Evolutionary conservation across 1,140 invertebrate species (phyloP).

Genomic region (Helicorthomorpha holstii): DNA sequence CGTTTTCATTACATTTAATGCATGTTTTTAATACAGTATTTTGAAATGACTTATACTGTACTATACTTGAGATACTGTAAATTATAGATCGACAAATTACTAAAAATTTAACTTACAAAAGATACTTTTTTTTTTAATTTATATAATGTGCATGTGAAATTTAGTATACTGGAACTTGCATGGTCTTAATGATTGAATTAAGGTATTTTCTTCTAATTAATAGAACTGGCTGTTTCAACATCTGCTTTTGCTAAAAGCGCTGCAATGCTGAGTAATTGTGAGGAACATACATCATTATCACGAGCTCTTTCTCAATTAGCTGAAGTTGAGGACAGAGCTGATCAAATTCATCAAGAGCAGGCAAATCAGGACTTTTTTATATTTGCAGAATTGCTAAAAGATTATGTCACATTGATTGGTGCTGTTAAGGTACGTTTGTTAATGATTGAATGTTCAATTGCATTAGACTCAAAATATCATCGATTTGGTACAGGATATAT

Average conservation of each 20-base stretch:
- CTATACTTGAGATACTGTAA: too few relatives aligned
- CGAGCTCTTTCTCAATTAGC: conserved; percentile 81
- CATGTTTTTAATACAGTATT: background rate
- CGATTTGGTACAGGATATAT: conserved; percentile 52
- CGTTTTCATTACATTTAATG: background rate
- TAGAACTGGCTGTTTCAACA: conserved; percentile 60
- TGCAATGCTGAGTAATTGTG: conserved; percentile 81
- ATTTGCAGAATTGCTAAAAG: conserved; percentile 82
- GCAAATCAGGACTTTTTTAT: conserved; percentile 89
- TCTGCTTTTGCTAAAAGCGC: conserved; percentile 69
- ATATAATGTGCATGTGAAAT: background rate
- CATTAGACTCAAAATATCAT: background rate
- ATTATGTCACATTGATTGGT: conserved; percentile 83
- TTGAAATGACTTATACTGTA: too few relatives aligned
- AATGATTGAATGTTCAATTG: background rate
- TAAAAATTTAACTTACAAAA: background rate
- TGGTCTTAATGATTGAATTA: background rate
- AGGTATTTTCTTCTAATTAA: conserved; percentile 2
- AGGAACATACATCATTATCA: conserved; percentile 85
- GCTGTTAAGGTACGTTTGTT: conserved; percentile 55
- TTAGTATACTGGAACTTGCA: background rate
- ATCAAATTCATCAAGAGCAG: conserved; percentile 73
- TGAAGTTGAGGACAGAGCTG: conserved; percentile 80
- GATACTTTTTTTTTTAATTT: background rate
- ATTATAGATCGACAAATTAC: too few relatives aligned